Conservation (phyloP, 2,888 invertebrate genomes). For the Callyntrura sp. region DNA sequence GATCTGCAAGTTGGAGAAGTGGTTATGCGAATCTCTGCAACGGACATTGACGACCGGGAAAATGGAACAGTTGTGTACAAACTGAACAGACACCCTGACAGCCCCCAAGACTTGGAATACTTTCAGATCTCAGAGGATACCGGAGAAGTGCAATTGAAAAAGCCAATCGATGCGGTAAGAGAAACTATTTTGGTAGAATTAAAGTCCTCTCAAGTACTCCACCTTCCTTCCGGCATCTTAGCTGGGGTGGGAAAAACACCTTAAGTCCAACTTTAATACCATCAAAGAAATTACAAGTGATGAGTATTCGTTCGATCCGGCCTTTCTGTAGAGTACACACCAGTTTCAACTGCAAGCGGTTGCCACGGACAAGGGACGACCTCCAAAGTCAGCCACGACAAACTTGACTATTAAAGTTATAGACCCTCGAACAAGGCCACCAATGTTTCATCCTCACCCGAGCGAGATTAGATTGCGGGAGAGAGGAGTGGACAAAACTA, state of each 20-base stretch:
- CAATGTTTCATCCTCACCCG: constrained; percentile 88
- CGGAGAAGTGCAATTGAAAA: constrained; percentile 92
- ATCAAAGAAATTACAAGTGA: too few relatives aligned
- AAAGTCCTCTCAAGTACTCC: too few relatives aligned
- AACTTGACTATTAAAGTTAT: constrained; percentile 94
- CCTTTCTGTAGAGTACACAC: constrained; percentile 53
- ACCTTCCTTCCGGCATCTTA: too few relatives aligned
- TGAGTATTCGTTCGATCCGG: not conserved
- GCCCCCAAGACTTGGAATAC: constrained; percentile 88
- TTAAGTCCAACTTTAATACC: too few relatives aligned
- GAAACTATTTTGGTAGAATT: too few relatives aligned
- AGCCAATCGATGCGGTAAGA: constrained; percentile 87
- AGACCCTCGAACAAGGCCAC: constrained; percentile 94
- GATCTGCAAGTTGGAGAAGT: constrained; percentile 90
- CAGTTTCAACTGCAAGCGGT: constrained; percentile 90
- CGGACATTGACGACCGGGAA: constrained; percentile 96
- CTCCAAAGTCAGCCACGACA: constrained; percentile 82
- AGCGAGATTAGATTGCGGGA: constrained; percentile 88
- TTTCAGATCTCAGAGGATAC: constrained; percentile 93
- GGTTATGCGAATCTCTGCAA: constrained; percentile 96
- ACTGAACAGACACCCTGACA: constrained; percentile 85
- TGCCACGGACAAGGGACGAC: constrained; percentile 92
- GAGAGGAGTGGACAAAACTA: constrained; percentile 90
- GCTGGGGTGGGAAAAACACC: too few relatives aligned
- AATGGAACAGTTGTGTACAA: constrained; percentile 94